Conservation (phyloP, 2,113 vertebrate genomes). For the Dipodomys stephensi region DNA sequence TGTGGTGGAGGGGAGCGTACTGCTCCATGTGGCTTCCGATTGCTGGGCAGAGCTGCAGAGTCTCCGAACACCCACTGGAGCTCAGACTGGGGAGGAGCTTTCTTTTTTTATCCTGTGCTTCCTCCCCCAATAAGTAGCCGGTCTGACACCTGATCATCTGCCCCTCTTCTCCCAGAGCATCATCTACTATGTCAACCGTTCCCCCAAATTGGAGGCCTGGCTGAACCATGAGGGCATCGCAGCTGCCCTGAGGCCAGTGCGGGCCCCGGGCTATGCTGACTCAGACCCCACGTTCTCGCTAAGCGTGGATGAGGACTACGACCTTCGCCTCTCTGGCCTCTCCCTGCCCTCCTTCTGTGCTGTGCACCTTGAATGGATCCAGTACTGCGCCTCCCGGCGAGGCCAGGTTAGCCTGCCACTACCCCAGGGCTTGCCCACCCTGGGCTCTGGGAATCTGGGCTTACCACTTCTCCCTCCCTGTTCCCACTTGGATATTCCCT, state of each 20-base stretch:
- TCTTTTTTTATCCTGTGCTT: neutral
- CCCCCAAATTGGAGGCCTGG: constrained; percentile 93
- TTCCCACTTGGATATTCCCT: neutral
- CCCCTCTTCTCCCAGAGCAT: constrained; percentile 88
- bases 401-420: constrained; percentile 85
- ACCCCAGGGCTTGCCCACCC: neutral
- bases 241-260: constrained; percentile 90
- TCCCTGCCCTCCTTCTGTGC: constrained; percentile 92
- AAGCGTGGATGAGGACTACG: constrained; percentile 95
- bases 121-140: rapidly evolving
- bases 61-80: neutral
- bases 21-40: neutral
- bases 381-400: constrained; percentile 93
- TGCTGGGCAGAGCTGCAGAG: neutral
- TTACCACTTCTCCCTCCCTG: neutral
- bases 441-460: neutral
- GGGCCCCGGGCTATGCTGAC: constrained; percentile 90
- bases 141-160: neutral
- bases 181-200: constrained; percentile 94
- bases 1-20: neutral
- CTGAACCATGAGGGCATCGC: constrained; percentile 89
- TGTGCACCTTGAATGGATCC: constrained; percentile 94
- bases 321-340: constrained; percentile 92
- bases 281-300: constrained; percentile 95
- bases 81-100: neutral